phyloP scores from a whole-genome alignment of 1,140 invertebrate genomes.

The Hetaerina americana region DNA sequence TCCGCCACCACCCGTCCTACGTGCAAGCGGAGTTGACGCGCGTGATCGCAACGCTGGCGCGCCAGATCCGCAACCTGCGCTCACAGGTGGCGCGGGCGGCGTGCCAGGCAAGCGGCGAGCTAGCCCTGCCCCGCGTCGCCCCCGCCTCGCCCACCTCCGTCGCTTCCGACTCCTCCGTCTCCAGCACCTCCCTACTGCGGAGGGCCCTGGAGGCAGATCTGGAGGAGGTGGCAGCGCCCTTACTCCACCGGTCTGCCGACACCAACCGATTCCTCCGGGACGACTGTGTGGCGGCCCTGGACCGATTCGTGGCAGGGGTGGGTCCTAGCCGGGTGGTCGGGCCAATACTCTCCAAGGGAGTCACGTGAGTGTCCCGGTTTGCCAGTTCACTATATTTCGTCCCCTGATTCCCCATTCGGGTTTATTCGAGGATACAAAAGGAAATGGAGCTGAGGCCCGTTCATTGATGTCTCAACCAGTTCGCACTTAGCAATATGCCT shows the following conservation, averaged over 20 bases:
- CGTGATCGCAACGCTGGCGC: constrained; percentile 52
- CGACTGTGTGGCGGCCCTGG: constrained; percentile 71
- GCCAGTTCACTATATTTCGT: neutral
- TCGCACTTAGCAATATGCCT: too few relatives aligned
- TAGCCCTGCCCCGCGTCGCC: constrained; percentile 44
- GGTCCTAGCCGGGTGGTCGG: constrained; percentile 41
- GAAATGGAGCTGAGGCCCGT: too few relatives aligned
- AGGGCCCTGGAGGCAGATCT: constrained; percentile 44
- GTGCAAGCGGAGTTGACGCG: constrained; percentile 42
- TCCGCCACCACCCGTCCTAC: constrained; percentile 52
- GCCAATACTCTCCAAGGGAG: constrained; percentile 45
- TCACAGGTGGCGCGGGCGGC: constrained; percentile 81
- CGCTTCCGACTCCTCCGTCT: constrained; percentile 14
- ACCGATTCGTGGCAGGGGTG: constrained; percentile 59
- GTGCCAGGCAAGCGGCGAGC: constrained; percentile 59
- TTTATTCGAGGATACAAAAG: too few relatives aligned
- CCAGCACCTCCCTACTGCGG: neutral
- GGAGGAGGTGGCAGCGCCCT: constrained; percentile 64
- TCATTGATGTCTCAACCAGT: too few relatives aligned
- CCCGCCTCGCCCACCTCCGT: constrained; percentile 4
- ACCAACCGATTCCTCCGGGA: constrained; percentile 83
- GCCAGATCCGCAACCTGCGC: constrained; percentile 71
- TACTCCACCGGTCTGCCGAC: constrained; percentile 79
- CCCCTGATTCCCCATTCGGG: too few relatives aligned
- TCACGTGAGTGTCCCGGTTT: constrained; percentile 34